Evolutionary conservation across 2,113 vertebrate species (phyloP).

Genomic region (Macrotis lagotis): DNA sequence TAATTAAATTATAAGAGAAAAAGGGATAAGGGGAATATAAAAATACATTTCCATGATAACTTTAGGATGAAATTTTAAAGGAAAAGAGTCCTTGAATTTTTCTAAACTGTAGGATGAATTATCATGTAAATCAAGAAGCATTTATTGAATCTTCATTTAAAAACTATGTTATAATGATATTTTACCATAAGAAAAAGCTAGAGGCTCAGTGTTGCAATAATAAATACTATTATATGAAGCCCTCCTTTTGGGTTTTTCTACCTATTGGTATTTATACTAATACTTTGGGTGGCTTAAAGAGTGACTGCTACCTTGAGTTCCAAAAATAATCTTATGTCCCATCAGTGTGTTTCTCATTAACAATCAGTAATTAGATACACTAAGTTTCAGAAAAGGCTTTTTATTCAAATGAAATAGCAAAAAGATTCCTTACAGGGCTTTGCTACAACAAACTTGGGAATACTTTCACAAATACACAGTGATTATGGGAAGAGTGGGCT

Average conservation of each 20-base stretch:
- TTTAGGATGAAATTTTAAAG: background rate
- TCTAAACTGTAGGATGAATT: background rate
- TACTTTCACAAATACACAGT: too few species aligned
- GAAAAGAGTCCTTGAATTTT: background rate
- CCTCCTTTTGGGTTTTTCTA: background rate
- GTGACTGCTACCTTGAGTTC: too few species aligned
- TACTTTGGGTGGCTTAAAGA: background rate
- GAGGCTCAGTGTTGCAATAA: too few species aligned
- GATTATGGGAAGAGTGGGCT: too few species aligned
- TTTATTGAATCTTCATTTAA: background rate
- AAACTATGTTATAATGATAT: background rate
- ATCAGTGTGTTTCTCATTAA: too few species aligned
- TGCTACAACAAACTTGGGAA: too few species aligned
- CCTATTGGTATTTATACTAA: background rate
- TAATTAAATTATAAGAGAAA: background rate
- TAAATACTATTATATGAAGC: background rate
- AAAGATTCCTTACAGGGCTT: too few species aligned
- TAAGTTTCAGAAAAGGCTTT: too few species aligned
- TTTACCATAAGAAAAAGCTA: background rate
- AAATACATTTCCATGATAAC: background rate
- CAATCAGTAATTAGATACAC: too few species aligned
- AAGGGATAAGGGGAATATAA: background rate
- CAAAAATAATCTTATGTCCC: too few species aligned
- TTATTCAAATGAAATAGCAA: too few species aligned
- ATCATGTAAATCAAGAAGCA: background rate